These are phyloP conservation scores for Pomacea canaliculata DNA, from an alignment of 2,888 invertebrate species.

Conservation along the genomic window DNA sequence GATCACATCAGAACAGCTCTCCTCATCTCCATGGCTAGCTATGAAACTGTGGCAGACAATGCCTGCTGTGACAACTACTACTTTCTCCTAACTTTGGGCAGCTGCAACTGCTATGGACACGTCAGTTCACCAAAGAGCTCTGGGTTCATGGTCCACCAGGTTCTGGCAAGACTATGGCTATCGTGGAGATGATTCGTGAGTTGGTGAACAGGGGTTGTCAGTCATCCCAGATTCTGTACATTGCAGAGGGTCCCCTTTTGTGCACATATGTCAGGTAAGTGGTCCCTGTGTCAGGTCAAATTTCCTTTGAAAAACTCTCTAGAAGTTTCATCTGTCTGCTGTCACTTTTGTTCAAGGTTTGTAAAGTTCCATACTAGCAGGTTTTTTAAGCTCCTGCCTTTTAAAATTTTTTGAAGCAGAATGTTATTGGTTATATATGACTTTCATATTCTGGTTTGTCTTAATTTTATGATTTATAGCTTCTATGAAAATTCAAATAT, in stretches of 20 bases:
- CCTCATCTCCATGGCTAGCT: conserved; percentile 48
- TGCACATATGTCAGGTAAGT: conserved; percentile 53
- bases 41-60: conserved; percentile 35
- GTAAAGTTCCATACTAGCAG: too few relatives aligned
- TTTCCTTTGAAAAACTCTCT: too few relatives aligned
- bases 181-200: conserved; percentile 52
- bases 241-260: conserved; percentile 56
- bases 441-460: too few relatives aligned
- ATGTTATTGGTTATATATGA: too few relatives aligned
- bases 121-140: conserved; percentile 54
- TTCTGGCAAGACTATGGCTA: conserved; percentile 55
- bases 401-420: too few relatives aligned
- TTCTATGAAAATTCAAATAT: too few relatives aligned
- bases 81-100: conserved; percentile 57
- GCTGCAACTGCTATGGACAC: conserved; percentile 55
- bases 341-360: too few relatives aligned
- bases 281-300: not conserved
- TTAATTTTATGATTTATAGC: too few relatives aligned
- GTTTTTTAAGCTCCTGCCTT: too few relatives aligned
- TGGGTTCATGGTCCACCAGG: conserved; percentile 61
- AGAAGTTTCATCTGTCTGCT: too few relatives aligned
- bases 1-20: conserved; percentile 46
- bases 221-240: conserved; percentile 45
- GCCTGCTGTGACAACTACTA: conserved; percentile 34
- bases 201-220: conserved; percentile 46